Conservation (phyloP, 2,113 vertebrate genomes). For the Perognathus longimembris region DNA sequence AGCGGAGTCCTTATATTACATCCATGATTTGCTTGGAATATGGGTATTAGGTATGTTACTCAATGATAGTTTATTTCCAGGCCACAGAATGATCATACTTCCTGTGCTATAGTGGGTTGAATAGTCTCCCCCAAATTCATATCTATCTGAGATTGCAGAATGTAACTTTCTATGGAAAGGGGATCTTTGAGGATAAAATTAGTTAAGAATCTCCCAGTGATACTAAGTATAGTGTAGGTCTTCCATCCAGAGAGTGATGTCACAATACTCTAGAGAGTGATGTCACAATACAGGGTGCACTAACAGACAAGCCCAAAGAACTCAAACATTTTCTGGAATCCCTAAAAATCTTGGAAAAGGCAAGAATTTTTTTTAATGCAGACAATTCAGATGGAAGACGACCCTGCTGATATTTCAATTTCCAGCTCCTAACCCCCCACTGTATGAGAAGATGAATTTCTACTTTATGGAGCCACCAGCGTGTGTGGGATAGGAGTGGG, state of each 20-base stretch:
- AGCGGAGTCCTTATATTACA: background rate
- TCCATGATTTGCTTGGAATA: background rate
- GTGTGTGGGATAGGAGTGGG: too few relatives aligned
- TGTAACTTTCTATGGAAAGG: background rate
- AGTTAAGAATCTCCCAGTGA: background rate
- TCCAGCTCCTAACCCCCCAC: background rate
- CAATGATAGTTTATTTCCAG: background rate
- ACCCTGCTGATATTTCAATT: background rate
- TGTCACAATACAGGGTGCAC: background rate
- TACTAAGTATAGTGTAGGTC: background rate
- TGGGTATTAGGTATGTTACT: background rate
- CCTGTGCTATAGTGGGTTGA: background rate
- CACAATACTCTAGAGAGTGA: background rate
- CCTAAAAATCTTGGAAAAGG: background rate
- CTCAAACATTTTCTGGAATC: background rate
- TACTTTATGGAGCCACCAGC: constrained; percentile 19
- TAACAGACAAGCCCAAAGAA: background rate
- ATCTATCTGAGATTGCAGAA: background rate
- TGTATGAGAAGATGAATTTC: background rate
- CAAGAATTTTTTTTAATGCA: background rate
- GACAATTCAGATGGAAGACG: background rate
- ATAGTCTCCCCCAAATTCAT: background rate
- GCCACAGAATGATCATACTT: background rate
- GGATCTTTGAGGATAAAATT: background rate
- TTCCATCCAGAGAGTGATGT: too few relatives aligned